These are phyloP conservation scores for Centropus unirufus DNA, from an alignment of 2,113 vertebrate genomes.

Conservation along the genomic window DNA sequence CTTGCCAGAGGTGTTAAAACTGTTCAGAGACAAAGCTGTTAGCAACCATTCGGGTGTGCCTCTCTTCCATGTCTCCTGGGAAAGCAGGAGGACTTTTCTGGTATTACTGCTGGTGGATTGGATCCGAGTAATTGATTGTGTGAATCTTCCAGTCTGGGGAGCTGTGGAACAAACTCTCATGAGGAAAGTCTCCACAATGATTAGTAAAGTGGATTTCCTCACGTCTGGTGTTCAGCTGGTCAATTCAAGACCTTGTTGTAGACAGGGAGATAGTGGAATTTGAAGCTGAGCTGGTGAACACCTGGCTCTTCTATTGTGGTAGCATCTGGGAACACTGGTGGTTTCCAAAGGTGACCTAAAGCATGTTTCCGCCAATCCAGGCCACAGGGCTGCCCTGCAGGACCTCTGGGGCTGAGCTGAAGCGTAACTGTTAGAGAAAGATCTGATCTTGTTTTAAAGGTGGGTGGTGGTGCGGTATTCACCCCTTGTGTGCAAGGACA, in stretches of 20 bases:
- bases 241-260: neutral
- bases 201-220: neutral
- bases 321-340: neutral
- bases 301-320: accelerated
- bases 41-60: neutral
- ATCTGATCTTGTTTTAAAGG: neutral
- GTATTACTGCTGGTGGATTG: neutral
- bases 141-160: neutral
- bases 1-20: neutral
- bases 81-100: neutral
- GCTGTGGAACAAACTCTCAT: neutral
- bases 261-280: neutral
- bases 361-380: neutral
- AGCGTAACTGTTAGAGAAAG: neutral
- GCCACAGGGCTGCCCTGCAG: neutral
- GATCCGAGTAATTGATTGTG: neutral
- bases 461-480: neutral
- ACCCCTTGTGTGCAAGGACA: too few species aligned
- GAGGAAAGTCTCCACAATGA: neutral
- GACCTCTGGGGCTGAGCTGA: neutral
- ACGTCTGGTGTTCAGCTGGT: neutral
- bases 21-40: neutral
- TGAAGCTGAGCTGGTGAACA: neutral
- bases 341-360: neutral
- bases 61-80: neutral